These are phyloP conservation scores for Okamejei kenojei DNA, from an alignment of 2,797 vertebrate species.

Conservation along the genomic window DNA sequence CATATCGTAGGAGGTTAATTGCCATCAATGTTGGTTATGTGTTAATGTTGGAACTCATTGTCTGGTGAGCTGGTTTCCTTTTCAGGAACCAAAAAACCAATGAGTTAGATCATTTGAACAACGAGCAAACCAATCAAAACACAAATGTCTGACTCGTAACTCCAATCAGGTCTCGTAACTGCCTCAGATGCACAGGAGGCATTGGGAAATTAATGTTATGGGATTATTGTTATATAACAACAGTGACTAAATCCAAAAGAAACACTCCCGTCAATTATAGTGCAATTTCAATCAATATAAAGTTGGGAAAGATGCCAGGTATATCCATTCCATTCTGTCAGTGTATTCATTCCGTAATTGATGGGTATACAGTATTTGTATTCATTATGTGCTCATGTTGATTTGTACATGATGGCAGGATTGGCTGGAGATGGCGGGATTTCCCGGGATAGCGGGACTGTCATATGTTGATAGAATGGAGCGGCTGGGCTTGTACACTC, in stretches of 20 bases:
- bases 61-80: background rate
- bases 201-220: background rate
- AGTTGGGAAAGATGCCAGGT: background rate
- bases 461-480: too few relatives aligned
- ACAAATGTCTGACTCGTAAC: slow-evolving; percentile 54
- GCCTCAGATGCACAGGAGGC: slow-evolving; percentile 41
- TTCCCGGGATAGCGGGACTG: too few relatives aligned
- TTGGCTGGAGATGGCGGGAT: too few relatives aligned
- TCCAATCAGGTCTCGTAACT: slow-evolving; percentile 53
- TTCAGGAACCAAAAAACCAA: background rate
- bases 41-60: background rate
- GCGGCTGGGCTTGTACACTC: too few relatives aligned
- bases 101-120: background rate
- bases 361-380: too few relatives aligned
- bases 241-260: background rate
- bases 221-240: background rate
- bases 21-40: background rate
- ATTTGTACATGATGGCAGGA: too few relatives aligned
- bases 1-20: background rate
- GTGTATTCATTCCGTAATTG: background rate
- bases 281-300: too few relatives aligned
- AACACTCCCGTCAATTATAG: background rate
- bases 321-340: background rate
- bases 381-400: too few relatives aligned
- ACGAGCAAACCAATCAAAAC: slow-evolving; percentile 29